phyloP scores from a whole-genome alignment of 2,113 vertebrate genomes.

The Piaya cayana region DNA sequence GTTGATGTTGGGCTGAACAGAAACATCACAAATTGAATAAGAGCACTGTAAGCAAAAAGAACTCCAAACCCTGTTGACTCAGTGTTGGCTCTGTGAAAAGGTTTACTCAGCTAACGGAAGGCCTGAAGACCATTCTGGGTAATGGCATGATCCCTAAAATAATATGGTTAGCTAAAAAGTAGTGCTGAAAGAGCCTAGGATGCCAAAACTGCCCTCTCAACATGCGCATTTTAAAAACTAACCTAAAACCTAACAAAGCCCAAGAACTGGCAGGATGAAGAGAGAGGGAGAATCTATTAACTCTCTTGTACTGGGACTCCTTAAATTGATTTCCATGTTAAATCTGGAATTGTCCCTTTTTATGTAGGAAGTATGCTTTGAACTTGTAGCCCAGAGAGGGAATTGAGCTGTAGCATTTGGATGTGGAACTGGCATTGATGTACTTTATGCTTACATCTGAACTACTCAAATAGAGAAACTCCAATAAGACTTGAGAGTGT shows the following conservation, averaged over 20 bases:
- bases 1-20: background rate
- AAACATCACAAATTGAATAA: background rate
- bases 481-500: background rate
- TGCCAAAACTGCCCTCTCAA: background rate
- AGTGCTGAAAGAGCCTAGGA: background rate
- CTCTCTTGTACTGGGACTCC: background rate
- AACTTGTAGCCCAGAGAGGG: background rate
- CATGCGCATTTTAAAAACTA: background rate
- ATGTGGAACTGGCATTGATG: background rate
- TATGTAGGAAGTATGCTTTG: background rate
- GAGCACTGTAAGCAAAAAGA: background rate
- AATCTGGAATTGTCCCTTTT: background rate
- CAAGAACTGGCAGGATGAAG: background rate
- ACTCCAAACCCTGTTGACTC: background rate
- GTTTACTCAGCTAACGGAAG: background rate
- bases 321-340: background rate
- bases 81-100: background rate
- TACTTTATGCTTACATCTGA: background rate
- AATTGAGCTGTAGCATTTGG: background rate
- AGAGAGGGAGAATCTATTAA: background rate
- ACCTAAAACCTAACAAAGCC: background rate
- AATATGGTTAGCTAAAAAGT: background rate
- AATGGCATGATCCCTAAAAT: background rate
- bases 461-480: background rate
- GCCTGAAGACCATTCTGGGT: background rate